Evolutionary conservation across 2,113 vertebrate species (phyloP).

Genomic region (Eidolon helvum): DNA sequence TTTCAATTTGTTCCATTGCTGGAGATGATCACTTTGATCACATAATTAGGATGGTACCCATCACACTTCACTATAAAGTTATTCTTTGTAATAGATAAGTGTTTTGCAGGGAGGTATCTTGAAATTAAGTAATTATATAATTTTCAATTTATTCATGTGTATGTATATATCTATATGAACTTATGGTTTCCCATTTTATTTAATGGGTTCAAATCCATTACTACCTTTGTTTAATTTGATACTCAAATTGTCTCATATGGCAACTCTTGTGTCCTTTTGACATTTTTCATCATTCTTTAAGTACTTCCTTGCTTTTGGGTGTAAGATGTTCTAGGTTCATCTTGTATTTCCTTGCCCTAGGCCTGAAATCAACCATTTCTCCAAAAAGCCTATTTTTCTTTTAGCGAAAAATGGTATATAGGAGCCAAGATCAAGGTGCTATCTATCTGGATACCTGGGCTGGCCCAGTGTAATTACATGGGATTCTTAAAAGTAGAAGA

Average conservation of each 20-base stretch:
- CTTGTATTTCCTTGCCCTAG: neutral
- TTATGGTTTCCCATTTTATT: neutral
- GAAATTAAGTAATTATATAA: neutral
- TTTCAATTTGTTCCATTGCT: neutral
- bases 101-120: neutral
- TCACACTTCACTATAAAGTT: neutral
- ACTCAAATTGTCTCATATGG: neutral
- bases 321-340: neutral
- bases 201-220: neutral
- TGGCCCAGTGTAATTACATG: too few species aligned
- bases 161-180: neutral
- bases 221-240: neutral
- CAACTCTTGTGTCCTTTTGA: neutral
- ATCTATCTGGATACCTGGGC: too few species aligned
- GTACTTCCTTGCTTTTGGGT: neutral
- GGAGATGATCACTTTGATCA: neutral
- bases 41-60: slow-evolving; percentile 16
- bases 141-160: neutral
- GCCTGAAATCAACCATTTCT: neutral
- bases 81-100: neutral
- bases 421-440: neutral
- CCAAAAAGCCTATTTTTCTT: neutral
- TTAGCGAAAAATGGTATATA: neutral
- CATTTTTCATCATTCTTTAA: neutral
- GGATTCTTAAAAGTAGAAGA: too few species aligned